Conservation (phyloP, 2,113 vertebrate genomes). For the Pteronura brasiliensis region DNA sequence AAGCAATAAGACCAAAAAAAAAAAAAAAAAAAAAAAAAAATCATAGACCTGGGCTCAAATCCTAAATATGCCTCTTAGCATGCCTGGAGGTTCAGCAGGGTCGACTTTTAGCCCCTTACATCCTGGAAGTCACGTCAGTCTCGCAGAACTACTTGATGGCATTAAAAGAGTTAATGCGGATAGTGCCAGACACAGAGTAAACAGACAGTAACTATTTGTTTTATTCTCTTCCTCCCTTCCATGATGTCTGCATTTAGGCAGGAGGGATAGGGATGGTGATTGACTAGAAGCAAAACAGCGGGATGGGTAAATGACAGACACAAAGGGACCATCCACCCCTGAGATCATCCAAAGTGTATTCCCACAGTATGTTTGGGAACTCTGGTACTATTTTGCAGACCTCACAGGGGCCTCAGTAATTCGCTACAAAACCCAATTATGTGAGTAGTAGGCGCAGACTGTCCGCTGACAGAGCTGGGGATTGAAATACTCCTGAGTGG, state of each 20-base stretch:
- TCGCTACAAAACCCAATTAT: background rate
- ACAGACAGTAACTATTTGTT: background rate
- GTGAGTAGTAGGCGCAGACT: background rate
- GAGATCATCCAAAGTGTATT: background rate
- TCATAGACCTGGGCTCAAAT: background rate
- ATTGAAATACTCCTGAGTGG: background rate
- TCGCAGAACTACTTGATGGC: background rate
- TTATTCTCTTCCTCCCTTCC: background rate
- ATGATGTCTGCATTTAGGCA: background rate
- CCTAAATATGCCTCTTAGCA: background rate
- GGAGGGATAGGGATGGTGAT: background rate
- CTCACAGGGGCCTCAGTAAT: background rate
- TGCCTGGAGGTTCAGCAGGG: background rate
- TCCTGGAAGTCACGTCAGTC: background rate
- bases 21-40: background rate
- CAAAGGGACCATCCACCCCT: background rate
- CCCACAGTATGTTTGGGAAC: background rate
- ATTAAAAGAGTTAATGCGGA: background rate
- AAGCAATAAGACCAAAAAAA: background rate
- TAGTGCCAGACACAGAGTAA: background rate
- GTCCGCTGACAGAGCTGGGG: background rate
- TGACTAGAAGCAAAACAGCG: background rate
- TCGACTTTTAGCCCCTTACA: background rate
- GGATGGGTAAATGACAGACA: background rate
- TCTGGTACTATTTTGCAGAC: background rate